Percentiles rank a stretch among this genome's conserved stretches.
phyloP scores from a whole-genome alignment of 2,888 invertebrate genomes.

The Marronus borbonicus region DNA sequence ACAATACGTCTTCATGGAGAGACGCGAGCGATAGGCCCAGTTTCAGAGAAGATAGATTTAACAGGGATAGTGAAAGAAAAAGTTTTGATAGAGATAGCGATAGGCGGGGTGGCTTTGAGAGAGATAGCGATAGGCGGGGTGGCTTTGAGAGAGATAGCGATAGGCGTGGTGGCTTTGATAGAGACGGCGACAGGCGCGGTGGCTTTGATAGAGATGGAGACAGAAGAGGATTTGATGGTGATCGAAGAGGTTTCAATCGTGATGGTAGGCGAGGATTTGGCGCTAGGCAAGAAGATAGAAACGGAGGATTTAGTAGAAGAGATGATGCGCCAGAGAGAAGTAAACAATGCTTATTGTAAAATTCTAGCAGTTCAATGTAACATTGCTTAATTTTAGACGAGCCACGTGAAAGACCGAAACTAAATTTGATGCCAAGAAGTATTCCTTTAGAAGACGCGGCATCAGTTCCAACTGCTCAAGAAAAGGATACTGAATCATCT shows the following conservation, averaged over 20 bases:
- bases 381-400: conserved; percentile 66
- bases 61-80: conserved; percentile 51
- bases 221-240: conserved; percentile 60
- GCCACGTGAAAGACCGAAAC: conserved; percentile 82
- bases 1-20: conserved; percentile 72
- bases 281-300: conserved; percentile 64
- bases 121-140: conserved; percentile 65
- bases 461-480: conserved; percentile 57
- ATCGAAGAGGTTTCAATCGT: conserved; percentile 58
- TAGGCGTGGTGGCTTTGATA: conserved; percentile 57
- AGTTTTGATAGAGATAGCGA: conserved; percentile 60
- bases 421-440: conserved; percentile 87
- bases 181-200: conserved; percentile 60
- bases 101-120: conserved; percentile 68
- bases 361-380: not conserved
- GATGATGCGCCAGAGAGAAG: conserved; percentile 47
- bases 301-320: conserved; percentile 60
- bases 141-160: conserved; percentile 61
- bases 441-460: conserved; percentile 77
- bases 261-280: conserved; percentile 59
- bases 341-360: conserved; percentile 28
- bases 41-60: conserved; percentile 62
- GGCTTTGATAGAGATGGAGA: conserved; percentile 63
- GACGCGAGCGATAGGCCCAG: conserved; percentile 67
- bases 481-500: conserved; percentile 65